A percentile compares a stretch with the other conserved stretches of the same genome.
phyloP scores from a whole-genome alignment of 2,113 vertebrate genomes.

The Antennarius striatus region DNA sequence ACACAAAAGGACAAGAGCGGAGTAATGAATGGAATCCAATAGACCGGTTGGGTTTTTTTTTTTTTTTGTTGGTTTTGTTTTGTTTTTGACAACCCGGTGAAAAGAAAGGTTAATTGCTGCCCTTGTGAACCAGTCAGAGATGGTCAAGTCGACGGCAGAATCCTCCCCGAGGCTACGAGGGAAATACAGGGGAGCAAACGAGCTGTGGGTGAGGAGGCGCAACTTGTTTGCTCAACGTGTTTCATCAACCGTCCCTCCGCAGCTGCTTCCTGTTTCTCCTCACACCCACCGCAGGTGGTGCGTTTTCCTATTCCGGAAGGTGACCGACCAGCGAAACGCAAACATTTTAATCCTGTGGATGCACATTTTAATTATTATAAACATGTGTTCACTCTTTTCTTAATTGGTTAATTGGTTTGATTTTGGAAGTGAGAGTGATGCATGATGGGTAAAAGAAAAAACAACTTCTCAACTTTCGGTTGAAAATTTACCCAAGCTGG shows the following conservation, averaged over 20 bases:
- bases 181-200: constrained; percentile 37
- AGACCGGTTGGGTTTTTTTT: neutral
- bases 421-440: no score
- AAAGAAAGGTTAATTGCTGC: constrained; percentile 65
- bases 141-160: constrained; percentile 38
- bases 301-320: no score
- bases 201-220: neutral
- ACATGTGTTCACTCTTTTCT: no score
- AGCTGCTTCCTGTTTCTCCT: neutral
- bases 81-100: constrained; percentile 13
- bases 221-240: neutral
- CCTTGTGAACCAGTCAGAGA: constrained; percentile 41
- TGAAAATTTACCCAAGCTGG: no score
- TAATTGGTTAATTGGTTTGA: no score
- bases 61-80: neutral
- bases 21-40: constrained; percentile 38
- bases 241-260: neutral
- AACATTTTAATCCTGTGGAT: no score
- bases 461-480: no score
- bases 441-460: no score
- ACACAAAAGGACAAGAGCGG: constrained; percentile 14
- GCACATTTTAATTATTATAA: no score
- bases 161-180: constrained; percentile 29
- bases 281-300: neutral
- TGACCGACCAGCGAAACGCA: no score